Percentiles rank a stretch among this genome's conserved stretches.
These are phyloP conservation scores for Plebejus melissa DNA, from an alignment of 2,888 invertebrate genomes.

Conservation along the genomic window DNA sequence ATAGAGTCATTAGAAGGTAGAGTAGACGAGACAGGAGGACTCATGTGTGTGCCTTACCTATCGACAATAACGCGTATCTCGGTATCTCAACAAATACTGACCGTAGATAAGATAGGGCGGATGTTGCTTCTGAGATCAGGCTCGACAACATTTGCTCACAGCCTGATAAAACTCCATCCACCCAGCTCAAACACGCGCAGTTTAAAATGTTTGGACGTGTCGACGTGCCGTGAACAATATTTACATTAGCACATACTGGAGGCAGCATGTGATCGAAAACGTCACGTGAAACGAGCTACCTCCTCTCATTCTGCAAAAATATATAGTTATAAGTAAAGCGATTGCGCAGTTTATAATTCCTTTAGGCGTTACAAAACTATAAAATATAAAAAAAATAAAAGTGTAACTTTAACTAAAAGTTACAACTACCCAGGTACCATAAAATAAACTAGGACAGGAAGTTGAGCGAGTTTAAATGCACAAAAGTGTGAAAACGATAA, in stretches of 20 bases:
- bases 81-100: conserved; percentile 68
- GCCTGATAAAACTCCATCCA: conserved; percentile 38
- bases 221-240: conserved; percentile 20
- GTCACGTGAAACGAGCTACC: not conserved
- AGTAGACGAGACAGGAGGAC: not conserved
- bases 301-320: not conserved
- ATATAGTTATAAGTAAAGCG: not conserved
- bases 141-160: conserved; percentile 42
- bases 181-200: conserved; percentile 35
- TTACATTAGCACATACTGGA: not conserved
- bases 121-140: conserved; percentile 54
- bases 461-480: conserved; percentile 6
- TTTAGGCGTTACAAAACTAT: not conserved
- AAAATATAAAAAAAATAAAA: not conserved
- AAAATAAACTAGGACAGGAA: not conserved
- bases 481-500: conserved; percentile 11
- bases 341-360: not conserved
- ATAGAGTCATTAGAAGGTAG: not conserved
- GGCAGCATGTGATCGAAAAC: not conserved
- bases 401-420: not conserved
- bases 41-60: conserved; percentile 17
- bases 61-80: conserved; percentile 50
- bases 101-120: conserved; percentile 75
- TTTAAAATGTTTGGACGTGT: conserved; percentile 26
- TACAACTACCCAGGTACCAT: not conserved